phyloP scores from a whole-genome alignment of 1,140 invertebrate genomes.

The Druon quercuslanigerum region DNA sequence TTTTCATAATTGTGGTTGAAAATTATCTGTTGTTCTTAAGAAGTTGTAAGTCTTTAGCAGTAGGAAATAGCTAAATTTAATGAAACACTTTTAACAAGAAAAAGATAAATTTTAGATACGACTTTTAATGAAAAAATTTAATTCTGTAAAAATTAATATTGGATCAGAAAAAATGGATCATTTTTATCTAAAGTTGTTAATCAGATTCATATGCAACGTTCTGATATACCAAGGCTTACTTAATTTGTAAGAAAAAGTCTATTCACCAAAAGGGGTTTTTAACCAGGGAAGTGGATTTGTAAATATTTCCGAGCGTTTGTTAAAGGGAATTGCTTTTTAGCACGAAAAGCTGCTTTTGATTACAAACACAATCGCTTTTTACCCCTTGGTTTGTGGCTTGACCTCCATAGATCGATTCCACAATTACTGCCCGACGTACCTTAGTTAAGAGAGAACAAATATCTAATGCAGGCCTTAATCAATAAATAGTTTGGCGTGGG shows the following conservation, averaged over 20 bases:
- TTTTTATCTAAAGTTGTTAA: too few species aligned
- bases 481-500: slow-evolving; percentile 18
- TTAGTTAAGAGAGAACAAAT: slow-evolving; percentile 26
- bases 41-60: too few species aligned
- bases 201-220: too few species aligned
- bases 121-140: too few species aligned
- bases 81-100: too few species aligned
- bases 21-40: too few species aligned
- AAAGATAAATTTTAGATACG: too few species aligned
- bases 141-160: too few species aligned
- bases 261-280: neutral
- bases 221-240: neutral
- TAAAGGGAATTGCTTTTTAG: neutral
- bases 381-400: slow-evolving; percentile 5
- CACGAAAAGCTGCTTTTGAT: slow-evolving; percentile 7
- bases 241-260: neutral
- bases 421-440: slow-evolving; percentile 15
- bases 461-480: slow-evolving; percentile 19
- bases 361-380: slow-evolving; percentile 1
- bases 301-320: neutral
- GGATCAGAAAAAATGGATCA: too few species aligned
- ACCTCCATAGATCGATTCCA: slow-evolving; percentile 27
- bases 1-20: too few species aligned
- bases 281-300: neutral
- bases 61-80: too few species aligned